Evolutionary conservation across 1,140 invertebrate species (phyloP).

Genomic region (Aphelenchoides avenae): DNA sequence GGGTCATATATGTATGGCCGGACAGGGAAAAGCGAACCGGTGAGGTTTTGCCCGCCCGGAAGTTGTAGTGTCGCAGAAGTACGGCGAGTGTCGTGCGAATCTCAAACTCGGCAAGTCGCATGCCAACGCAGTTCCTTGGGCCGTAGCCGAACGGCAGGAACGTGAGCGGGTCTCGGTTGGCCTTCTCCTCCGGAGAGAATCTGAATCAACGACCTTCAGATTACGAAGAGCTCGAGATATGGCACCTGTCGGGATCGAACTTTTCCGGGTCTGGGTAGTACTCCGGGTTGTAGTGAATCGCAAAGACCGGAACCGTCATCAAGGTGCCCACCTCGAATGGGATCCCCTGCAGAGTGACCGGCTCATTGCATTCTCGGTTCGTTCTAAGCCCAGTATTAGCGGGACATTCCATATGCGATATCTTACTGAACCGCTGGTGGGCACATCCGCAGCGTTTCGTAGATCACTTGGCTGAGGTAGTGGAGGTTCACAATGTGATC

Average conservation of each 20-base stretch:
- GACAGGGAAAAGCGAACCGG: too few species aligned
- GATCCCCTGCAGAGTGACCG: slow-evolving; percentile 17
- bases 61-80: slow-evolving; percentile 45
- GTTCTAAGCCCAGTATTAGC: slow-evolving; percentile 6
- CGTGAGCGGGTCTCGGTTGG: slow-evolving; percentile 45
- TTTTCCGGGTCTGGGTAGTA: slow-evolving; percentile 24
- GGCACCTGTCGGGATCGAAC: slow-evolving; percentile 34
- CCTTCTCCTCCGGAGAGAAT: slow-evolving; percentile 21
- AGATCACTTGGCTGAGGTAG: slow-evolving; percentile 23
- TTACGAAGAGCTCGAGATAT: background rate
- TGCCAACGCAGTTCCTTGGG: slow-evolving; percentile 65
- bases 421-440: too few species aligned
- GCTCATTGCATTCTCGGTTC: slow-evolving; percentile 14
- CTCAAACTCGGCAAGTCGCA: slow-evolving; percentile 68
- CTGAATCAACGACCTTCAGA: background rate
- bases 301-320: slow-evolving; percentile 16
- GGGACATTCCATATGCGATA: too few species aligned
- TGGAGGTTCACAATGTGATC: slow-evolving; percentile 18
- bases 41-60: slow-evolving; percentile 9
- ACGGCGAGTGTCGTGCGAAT: slow-evolving; percentile 66
- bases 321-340: slow-evolving; percentile 15
- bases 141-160: slow-evolving; percentile 65
- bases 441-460: slow-evolving; percentile 28
- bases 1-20: too few species aligned
- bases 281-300: slow-evolving; percentile 17